Base-by-base conservation (phyloP, 2,888 invertebrate genomes). In the Drosophila kokeensis region DNA sequence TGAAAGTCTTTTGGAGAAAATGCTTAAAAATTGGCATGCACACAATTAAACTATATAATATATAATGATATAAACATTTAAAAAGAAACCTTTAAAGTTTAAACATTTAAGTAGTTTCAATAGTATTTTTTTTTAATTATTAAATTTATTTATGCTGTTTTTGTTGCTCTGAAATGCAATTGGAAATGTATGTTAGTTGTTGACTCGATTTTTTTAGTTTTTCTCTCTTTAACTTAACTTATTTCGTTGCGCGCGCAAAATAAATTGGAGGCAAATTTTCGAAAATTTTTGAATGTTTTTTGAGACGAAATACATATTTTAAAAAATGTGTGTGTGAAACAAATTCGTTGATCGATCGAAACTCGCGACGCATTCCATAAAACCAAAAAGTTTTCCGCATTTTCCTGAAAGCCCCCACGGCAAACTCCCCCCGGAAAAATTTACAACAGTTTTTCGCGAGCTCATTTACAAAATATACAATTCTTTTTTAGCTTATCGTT, bases 181-280 rank as follows among this genome's bases (percentile, higher is more conserved):
- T 81, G 81, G 81, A 81, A 81, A 82, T 81, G 83, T 81, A 76
- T 81, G 83, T 81, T 67, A 64, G 59, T 70, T 64, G 63, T 60
- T 66, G 34, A 54, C 53, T 38, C n/a, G 36, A 34, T 53, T 24
- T 45, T 24, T 15, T 15, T 15, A 45, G 15, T 45, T 24, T 7
- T 24, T 45, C 45, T 8, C 45, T 15, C 45, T 24, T 45, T 24
- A 45, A 61, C 60, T 34, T 76, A 65, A 72, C 30, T 64, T 68
- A 68, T 45, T 69, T 53, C 75, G 74, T 67, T 79, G 75, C 79
- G 52, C 73, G 69, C 63, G 53, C 59, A 29, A 73, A 61, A 60
- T 53, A 59, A 38, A 62, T 63, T 66, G 38, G 18, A 29, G 29
- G n/a, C 48, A 45, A 64, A 58, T 48, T 60, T 40, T 53, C 13